Evolutionary conservation across 2,113 vertebrate genomes (phyloP).

Genomic region (Sisor rabdophorus): DNA sequence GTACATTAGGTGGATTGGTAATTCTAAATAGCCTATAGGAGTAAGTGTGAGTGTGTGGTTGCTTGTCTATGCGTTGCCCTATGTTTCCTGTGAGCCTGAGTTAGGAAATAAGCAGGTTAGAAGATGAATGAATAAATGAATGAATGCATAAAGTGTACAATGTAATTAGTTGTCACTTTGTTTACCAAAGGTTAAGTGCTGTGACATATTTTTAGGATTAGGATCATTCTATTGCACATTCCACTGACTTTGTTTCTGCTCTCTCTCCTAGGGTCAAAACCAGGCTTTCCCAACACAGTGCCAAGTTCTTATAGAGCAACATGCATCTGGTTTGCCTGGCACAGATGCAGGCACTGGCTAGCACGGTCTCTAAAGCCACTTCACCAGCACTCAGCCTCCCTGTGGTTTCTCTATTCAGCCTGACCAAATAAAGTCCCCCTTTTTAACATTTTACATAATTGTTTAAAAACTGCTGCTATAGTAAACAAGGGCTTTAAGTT

Average conservation of each 20-base stretch:
- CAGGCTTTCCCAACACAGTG: slow-evolving; percentile 53
- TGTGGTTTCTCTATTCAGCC: slow-evolving; percentile 43
- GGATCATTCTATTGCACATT: slow-evolving; percentile 10
- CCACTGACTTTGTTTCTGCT: slow-evolving; percentile 21
- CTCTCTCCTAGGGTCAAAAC: slow-evolving; percentile 38
- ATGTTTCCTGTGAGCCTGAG: no score
- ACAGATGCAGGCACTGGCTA: slow-evolving; percentile 59
- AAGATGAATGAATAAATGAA: no score
- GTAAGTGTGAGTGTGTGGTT: no score
- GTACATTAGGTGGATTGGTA: no score
- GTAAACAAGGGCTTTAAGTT: slow-evolving; percentile 17
- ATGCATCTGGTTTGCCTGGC: slow-evolving; percentile 58
- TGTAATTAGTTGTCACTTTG: neutral
- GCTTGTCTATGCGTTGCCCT: no score
- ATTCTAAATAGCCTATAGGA: no score
- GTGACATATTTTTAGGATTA: neutral
- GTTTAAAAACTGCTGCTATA: slow-evolving; percentile 41
- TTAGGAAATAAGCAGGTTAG: no score
- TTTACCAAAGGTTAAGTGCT: neutral
- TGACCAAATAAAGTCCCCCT: slow-evolving; percentile 36
- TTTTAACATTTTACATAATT: neutral
- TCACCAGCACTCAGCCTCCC: neutral
- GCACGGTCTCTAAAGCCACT: slow-evolving; percentile 40
- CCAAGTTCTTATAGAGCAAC: slow-evolving; percentile 69
- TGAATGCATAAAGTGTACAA: no score